A percentile compares a stretch with the other conserved stretches of the same genome.
phyloP scores from a whole-genome alignment of 1,140 invertebrate genomes.

The Magallana gigas region DNA sequence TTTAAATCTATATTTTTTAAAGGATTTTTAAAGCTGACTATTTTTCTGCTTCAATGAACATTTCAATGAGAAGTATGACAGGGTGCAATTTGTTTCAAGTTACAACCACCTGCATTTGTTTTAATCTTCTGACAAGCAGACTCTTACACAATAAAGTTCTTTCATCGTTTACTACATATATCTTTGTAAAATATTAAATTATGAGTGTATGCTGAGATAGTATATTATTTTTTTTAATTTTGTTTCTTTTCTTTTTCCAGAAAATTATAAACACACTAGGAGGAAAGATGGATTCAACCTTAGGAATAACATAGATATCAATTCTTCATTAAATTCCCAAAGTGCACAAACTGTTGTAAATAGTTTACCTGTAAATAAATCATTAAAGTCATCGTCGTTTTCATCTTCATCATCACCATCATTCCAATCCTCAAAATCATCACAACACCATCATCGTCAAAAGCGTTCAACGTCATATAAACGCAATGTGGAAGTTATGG shows the following conservation, averaged over 20 bases:
- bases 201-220: no score
- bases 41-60: not conserved
- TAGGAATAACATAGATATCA: constrained; percentile 18
- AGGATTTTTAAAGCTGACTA: not conserved
- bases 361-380: constrained; percentile 17
- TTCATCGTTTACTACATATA: no score
- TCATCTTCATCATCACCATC: constrained; percentile 51
- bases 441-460: constrained; percentile 57
- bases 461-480: constrained; percentile 81
- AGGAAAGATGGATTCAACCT: constrained; percentile 33
- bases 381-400: constrained; percentile 17
- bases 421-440: constrained; percentile 37
- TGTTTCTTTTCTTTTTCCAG: constrained; percentile 54
- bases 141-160: not conserved
- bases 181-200: no score
- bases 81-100: constrained; percentile 3
- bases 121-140: not conserved
- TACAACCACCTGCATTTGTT: not conserved
- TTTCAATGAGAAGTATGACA: not conserved
- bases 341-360: constrained; percentile 29
- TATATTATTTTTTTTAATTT: not conserved
- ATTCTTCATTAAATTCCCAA: constrained; percentile 36
- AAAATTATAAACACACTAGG: constrained; percentile 65
- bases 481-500: constrained; percentile 90
- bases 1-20: constrained; percentile 7